Base-by-base conservation (phyloP, 2,113 vertebrate genomes). In the Hydrochoerus hydrochaeris region DNA sequence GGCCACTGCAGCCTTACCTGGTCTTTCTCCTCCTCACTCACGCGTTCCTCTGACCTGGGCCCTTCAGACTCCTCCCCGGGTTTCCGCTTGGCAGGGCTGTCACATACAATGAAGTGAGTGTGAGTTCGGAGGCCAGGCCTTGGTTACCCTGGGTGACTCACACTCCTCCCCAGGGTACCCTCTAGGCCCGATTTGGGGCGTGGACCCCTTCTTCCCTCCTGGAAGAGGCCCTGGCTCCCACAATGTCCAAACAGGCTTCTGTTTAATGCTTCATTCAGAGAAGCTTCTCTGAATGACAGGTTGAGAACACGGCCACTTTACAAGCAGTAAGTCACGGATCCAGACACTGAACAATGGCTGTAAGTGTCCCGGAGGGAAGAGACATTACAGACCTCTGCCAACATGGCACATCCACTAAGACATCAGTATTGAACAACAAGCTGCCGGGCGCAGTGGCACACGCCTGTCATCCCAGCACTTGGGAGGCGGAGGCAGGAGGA, bases 21-120 rank as follows among this genome's bases (percentile, higher is more conserved):
- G 58, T 98, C 97, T 80, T 77, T 97, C 1, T 97, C 95, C 67
- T 96, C 94, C 13, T 97, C 95, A 9, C 89, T 85, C 0, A 41
- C 38, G 35, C 86, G 60, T 3, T 96, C 91, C 0, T 96, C 95
- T 0, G 41, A 3, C 41, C 52, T 69, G 12, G 17, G 14, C 35
- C 60, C 87, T 32, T 84, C 96, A 19, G 62, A 35, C 3, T 97
- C 97, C 26, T 97, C 96, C n/a, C 77, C 81, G 0, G 97, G 90
- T 60, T 97, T 98, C 85, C 96, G 95, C 71, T 98, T 98, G n/a
- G 91, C 75, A 63, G 96, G 84, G 67, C 97, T 98, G 71, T 93
- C 80, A 85, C 87, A 93, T 26, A 96, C 5, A 52, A 80, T 8
- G 26, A 93, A 49, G 84, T n/a, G 13, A 69, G 19, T 0, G 1